A percentile compares a stretch with the other conserved stretches of the same genome.
These are phyloP conservation scores for Martes martes DNA, from an alignment of 2,113 vertebrate genomes.

Conservation along the genomic window DNA sequence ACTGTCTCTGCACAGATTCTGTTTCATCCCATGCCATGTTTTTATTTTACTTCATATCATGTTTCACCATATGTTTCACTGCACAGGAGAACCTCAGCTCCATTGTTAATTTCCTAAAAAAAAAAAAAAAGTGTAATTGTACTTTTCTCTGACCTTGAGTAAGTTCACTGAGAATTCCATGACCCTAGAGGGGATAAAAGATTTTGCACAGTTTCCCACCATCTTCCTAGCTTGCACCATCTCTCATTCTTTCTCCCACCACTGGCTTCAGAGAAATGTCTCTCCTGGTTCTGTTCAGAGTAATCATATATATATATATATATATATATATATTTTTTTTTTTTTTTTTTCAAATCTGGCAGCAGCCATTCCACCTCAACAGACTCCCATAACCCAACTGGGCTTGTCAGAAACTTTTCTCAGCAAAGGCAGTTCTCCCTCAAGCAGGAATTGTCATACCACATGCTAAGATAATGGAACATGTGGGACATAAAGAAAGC, in stretches of 20 bases:
- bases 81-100: background rate
- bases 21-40: background rate
- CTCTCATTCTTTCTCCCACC: background rate
- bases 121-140: background rate
- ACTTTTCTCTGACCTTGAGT: background rate
- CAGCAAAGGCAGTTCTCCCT: background rate
- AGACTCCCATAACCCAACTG: background rate
- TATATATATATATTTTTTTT: no score
- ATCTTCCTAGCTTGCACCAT: background rate
- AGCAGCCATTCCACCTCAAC: background rate
- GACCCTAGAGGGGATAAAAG: background rate
- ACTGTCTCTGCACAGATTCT: background rate
- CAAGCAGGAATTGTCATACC: background rate
- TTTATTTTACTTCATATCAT: background rate
- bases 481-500: background rate
- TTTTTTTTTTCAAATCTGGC: background rate
- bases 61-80: background rate
- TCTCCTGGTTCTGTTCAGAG: background rate
- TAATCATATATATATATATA: no score
- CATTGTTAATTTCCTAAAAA: background rate
- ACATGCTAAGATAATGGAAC: background rate
- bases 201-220: background rate
- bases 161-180: background rate
- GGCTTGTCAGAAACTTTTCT: background rate
- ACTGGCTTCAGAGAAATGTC: background rate